Base-by-base conservation (phyloP, 2,888 invertebrate genomes). In the Actias luna region DNA sequence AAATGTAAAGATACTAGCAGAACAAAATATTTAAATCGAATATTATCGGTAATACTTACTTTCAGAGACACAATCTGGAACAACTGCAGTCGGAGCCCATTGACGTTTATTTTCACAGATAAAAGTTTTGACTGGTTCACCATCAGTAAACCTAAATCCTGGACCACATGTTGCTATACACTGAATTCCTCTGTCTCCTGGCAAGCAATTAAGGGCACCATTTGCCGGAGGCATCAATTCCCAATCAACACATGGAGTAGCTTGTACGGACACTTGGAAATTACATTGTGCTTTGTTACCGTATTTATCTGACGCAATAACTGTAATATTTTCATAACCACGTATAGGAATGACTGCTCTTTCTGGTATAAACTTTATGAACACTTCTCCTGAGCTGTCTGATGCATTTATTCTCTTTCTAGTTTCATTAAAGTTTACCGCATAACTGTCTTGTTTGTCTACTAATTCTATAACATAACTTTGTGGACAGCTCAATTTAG, bases 11-110 rank as follows among this genome's bases (percentile, higher is more conserved):
- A 57, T 14, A 57, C 1, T 16, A 60, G 8, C 50, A 60, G 59
- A 57, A 18, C 22, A 27, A 22, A 22, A 5, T 0, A 18, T 61
- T 50, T 50, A 12, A 12, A 50, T 18, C 5, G 42, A 8, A 14
- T 18, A 36, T 16, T 36, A n/a, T 39, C 27, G n/a, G n/a, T 12
- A 10, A 29, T 64, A 85, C 92, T 84, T 84, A 96, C 96, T 97
- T 94, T 98, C 98, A 4, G 98, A 98, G 27, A 99, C 98, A 85
- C 99, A 99, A 78, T 98, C 98, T 0, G 98, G 98, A 27, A 98
- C 98, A 58, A 98, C 96, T 10, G 97, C 96, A 1, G 96, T 95
- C 1, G 99, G 98, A 12, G 94, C 93, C 98, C 98, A 98, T 65
- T 95, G 94, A 59, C 95, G 95, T 72, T 96, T 96, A 0, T 94